Evolutionary conservation across 2,888 invertebrate genomes (phyloP), one percentile per base, ranked within the genome.

Genomic region (Tetanocera ferruginea): DNA sequence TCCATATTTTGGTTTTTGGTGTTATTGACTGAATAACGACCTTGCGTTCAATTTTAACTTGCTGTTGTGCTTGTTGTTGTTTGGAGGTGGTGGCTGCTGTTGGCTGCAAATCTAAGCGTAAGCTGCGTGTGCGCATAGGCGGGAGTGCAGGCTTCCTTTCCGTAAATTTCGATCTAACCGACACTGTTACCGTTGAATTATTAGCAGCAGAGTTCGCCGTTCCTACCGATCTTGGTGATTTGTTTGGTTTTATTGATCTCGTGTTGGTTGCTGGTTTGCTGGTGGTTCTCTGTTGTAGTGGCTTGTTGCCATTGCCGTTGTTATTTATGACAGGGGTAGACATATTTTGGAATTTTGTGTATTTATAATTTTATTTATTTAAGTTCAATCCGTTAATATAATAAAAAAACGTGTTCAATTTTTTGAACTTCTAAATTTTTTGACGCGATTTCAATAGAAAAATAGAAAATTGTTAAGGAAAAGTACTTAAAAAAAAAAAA

Each of bases 111-210:
- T 49, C 77, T 64, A 31, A 43, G 34, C 75, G 57, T 25, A 76
- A 49, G 52, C 78, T 78, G 19, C 78, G 78, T 19, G 74, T 70
- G 6, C 70, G 78, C 5, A 9, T 37, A 11, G 73, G 67, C 17
- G 19, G 19, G 1, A 76, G 28, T 14, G 51, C 5, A 37, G 37
- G 37, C 43, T 73, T 79, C 37, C 64, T 72, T 62, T 79, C 79
- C 23, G 79, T 76, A 19, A 64, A 77, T 67, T 78, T 79, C 6
- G 79, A 79, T 37, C 43, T 57, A 17, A 67, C 34, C 5, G 19
- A 37, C 1, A 43, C 8, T 23, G 72, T 19, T 55, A 25, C 17
- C 14, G n/a, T 19, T 17, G 51, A 23, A 62, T 25, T 62, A 31
- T 43, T 19, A 64, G 28, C 62, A 37, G 57, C 37, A 23, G 43